A percentile compares a stretch with the other conserved stretches of the same genome.
phyloP scores from a whole-genome alignment of 2,888 invertebrate genomes.

The Diadegma fenestrale region DNA sequence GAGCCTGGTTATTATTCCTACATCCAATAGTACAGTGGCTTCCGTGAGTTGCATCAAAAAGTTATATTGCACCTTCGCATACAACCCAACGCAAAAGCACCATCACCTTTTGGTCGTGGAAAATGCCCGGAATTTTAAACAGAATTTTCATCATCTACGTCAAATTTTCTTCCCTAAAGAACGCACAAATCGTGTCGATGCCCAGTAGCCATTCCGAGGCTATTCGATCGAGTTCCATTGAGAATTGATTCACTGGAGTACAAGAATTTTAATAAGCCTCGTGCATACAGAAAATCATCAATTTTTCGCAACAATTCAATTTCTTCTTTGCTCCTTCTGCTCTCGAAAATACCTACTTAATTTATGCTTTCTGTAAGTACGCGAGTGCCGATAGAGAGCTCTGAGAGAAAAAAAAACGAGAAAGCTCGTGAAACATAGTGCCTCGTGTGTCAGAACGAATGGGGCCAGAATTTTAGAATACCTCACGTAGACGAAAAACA shows the following conservation, averaged over 20 bases:
- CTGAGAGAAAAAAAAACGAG: not conserved
- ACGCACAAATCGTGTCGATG: conserved; percentile 4
- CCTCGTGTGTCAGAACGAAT: conserved; percentile 60
- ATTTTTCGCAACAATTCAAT: not conserved
- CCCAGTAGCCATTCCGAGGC: not conserved
- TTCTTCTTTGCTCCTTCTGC: not conserved
- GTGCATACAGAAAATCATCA: not conserved
- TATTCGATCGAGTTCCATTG: conserved; percentile 20
- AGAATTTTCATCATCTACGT: conserved; percentile 51
- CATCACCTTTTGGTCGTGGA: conserved; percentile 2
- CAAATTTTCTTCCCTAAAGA: conserved; percentile 13
- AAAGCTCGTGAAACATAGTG: conserved; percentile 35
- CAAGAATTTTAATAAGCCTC: not conserved
- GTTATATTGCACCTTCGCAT: conserved; percentile 42
- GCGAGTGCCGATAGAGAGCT: not conserved
- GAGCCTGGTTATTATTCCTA: conserved; percentile 59
- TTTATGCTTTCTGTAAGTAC: conserved; percentile 6
- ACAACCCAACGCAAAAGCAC: not conserved
- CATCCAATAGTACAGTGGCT: conserved; percentile 46
- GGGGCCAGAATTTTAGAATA: conserved; percentile 49
- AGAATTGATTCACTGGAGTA: not conserved
- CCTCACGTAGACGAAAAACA: conserved; percentile 22
- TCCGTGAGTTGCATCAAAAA: conserved; percentile 42
- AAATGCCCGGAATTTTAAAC: conserved; percentile 44
- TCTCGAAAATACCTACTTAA: not conserved